Evolutionary conservation across 2,888 invertebrate genomes (phyloP).

Genomic region (Epistrophe grossulariae): DNA sequence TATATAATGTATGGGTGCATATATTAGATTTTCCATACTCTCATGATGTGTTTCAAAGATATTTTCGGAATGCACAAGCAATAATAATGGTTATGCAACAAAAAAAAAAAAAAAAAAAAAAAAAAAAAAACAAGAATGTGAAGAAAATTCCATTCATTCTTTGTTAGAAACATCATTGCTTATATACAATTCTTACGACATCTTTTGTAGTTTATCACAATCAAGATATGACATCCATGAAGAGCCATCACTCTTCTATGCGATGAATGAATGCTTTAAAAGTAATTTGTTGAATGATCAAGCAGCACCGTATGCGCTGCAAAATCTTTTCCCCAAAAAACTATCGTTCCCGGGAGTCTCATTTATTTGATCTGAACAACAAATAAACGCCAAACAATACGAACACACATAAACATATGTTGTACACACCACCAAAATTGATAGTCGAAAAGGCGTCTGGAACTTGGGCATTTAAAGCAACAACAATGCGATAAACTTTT

Average conservation of each 20-base stretch:
- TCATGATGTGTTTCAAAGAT: background rate
- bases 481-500: slow-evolving; percentile 65
- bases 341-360: background rate
- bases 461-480: slow-evolving; percentile 27
- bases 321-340: background rate
- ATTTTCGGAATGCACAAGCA: background rate
- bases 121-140: background rate
- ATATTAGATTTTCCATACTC: background rate
- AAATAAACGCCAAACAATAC: background rate
- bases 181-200: too few species aligned
- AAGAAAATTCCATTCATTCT: slow-evolving; percentile 6
- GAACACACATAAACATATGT: background rate
- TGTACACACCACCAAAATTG: slow-evolving; percentile 22
- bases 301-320: background rate
- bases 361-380: background rate
- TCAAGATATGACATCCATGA: slow-evolving; percentile 15
- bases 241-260: background rate
- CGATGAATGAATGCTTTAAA: background rate
- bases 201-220: slow-evolving; percentile 5
- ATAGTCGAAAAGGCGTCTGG: slow-evolving; percentile 34
- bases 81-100: background rate
- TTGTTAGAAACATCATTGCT: background rate
- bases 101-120: background rate
- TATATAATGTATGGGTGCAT: too few species aligned
- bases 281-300: background rate